These are phyloP conservation scores for Gisinianus flammeolus DNA, from an alignment of 2,888 invertebrate species.

Conservation along the genomic window DNA sequence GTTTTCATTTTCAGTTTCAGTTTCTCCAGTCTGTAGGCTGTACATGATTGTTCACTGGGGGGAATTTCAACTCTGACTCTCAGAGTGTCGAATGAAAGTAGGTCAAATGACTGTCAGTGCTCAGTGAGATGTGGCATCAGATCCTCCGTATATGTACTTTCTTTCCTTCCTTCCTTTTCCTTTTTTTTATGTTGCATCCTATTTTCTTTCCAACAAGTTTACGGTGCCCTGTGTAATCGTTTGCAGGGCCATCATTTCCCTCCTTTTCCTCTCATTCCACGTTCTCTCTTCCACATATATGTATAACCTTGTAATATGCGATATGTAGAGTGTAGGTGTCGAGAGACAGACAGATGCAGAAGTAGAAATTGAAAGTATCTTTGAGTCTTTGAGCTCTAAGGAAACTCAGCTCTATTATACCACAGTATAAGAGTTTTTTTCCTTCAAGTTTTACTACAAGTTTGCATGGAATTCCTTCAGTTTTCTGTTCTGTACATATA, in stretches of 20 bases:
- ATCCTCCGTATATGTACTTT: neutral
- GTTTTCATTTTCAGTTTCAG: neutral
- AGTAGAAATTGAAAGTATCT: neutral
- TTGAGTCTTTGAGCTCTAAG: neutral
- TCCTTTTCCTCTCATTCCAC: neutral
- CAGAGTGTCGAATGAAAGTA: conserved; percentile 11
- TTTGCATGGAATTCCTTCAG: neutral
- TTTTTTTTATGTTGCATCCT: neutral
- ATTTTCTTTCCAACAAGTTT: conserved; percentile 17
- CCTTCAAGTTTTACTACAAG: neutral
- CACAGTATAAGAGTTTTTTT: no score
- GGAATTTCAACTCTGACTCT: neutral
- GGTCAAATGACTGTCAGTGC: conserved; percentile 26
- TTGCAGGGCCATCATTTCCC: neutral
- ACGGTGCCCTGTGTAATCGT: conserved; percentile 33
- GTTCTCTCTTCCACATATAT: neutral
- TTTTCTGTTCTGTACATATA: neutral
- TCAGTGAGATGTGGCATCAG: neutral
- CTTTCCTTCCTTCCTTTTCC: neutral
- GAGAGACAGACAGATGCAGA: neutral
- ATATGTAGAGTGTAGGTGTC: neutral
- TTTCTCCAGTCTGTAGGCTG: neutral
- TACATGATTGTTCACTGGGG: neutral
- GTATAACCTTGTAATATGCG: neutral
- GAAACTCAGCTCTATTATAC: no score